phyloP scores from a whole-genome alignment of 2,113 vertebrate genomes.

The Eulemur macaco region DNA sequence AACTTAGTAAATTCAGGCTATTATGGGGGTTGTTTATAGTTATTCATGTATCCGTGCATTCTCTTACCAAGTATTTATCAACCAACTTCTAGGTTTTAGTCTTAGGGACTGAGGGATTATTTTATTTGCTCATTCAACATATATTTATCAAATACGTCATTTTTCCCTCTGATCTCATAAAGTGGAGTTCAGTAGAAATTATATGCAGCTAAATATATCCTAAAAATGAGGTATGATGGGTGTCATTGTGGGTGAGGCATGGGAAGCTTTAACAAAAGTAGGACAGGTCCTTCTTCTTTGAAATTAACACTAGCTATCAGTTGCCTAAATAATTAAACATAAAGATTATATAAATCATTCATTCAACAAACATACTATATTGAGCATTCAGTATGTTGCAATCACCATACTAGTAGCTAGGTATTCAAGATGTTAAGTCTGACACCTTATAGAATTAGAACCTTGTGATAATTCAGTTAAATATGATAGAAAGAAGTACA shows the following conservation, averaged over 20 bases:
- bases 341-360: background rate
- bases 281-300: background rate
- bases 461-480: background rate
- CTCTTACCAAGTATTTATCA: background rate
- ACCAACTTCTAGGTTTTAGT: background rate
- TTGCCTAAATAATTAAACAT: constrained; percentile 7
- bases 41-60: background rate
- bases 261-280: constrained; percentile 12
- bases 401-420: background rate
- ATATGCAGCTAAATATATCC: background rate
- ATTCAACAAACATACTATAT: background rate
- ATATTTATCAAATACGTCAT: background rate
- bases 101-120: background rate
- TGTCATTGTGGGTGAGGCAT: background rate
- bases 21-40: background rate
- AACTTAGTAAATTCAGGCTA: background rate
- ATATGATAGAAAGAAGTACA: background rate
- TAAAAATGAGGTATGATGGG: constrained; percentile 7
- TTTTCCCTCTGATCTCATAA: background rate
- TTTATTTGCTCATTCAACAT: constrained; percentile 17
- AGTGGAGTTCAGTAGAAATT: background rate
- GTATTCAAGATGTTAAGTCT: background rate
- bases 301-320: constrained; percentile 19
- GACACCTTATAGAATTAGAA: background rate
- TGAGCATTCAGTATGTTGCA: background rate